Percentiles rank a stretch among this genome's conserved stretches.
Conservation (phyloP, 2,113 vertebrate genomes). For the Channa argus region DNA sequence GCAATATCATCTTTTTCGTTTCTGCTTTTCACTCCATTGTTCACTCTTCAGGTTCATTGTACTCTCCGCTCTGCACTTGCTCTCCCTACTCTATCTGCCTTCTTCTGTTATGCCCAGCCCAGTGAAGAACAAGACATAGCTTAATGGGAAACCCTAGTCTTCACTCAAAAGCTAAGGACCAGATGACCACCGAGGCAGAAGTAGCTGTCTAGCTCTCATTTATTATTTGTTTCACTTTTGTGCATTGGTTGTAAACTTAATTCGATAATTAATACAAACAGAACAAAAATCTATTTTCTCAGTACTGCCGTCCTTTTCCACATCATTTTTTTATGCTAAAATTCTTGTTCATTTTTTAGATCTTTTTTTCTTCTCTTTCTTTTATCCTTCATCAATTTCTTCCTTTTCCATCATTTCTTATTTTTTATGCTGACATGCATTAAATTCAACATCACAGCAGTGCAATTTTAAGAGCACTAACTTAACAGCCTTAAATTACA, state of each 20-base stretch:
- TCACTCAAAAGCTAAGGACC: neutral
- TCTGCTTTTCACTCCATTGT: slow-evolving; percentile 15
- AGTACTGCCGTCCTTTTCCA: neutral
- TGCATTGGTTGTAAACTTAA: neutral
- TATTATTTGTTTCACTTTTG: neutral
- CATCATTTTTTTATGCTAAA: neutral
- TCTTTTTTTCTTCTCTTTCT: slow-evolving; percentile 2
- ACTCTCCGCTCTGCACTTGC: neutral
- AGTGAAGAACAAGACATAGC: slow-evolving; percentile 12
- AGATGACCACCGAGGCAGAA: slow-evolving; percentile 17
- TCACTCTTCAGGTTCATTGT: slow-evolving; percentile 4
- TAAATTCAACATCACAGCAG: slow-evolving; percentile 31
- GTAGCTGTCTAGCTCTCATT: slow-evolving; percentile 2
- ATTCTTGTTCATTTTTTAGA: too few species aligned
- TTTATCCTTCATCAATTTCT: neutral
- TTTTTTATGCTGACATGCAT: slow-evolving; percentile 13
- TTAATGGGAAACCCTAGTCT: slow-evolving; percentile 8
- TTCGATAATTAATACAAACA: neutral
- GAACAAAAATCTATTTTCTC: neutral
- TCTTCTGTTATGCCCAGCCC: neutral
- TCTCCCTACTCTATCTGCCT: neutral
- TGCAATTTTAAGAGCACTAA: slow-evolving; percentile 22
- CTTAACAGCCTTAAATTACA: slow-evolving; percentile 47
- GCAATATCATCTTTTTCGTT: slow-evolving; percentile 25
- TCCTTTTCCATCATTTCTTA: neutral